Base-by-base conservation (phyloP, 2,113 vertebrate genomes). In the Aegotheles bennettii region DNA sequence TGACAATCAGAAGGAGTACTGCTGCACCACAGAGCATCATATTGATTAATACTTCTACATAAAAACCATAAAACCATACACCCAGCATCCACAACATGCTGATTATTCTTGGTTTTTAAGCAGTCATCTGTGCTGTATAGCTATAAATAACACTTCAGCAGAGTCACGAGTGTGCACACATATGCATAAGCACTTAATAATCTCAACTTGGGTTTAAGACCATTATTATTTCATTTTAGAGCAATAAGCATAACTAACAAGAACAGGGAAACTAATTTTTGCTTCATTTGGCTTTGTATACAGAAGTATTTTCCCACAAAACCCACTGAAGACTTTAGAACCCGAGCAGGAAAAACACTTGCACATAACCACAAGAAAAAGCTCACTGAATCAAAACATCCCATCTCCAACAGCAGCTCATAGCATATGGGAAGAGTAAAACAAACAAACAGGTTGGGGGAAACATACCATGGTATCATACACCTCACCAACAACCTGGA, bases 131-230 rank as follows among this genome's bases (percentile, higher is more conserved):
- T 79, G 78, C 94, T 95, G 33, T 67, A 87, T 4, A 93, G 90
- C 90, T 96, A 95, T 96, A 96, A 96, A 96, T 95, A 97, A 94
- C 71, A 80, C 59, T 86, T 77, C 51, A 69, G 71, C 78, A 95
- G 91, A 87, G 95, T 91, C 93, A 95, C 75, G 71, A 95, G 96
- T 67, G 71, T 57, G 78, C 74, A 89, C 68, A 95, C 45, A 83
- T 56, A 88, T 54, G 56, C 83, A 87, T 43, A 92, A 84, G 54
- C 38, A 50, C 63, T 85, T 89, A 73, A 90, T 86, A 82, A 76
- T 89, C 64, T 82, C 70, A 73, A 33, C 31, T 74, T 56, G 33
- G 43, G 57, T 75, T 92, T 82, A 84, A 91, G 65, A 94, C n/a
- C 43, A 33, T 57, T 91, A 68, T 26, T 89, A 51, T 54, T 73